A percentile compares a stretch with the other conserved stretches of the same genome.
These are phyloP conservation scores for Acipenser ruthenus DNA, from an alignment of 2,797 vertebrate genomes.

Conservation along the genomic window DNA sequence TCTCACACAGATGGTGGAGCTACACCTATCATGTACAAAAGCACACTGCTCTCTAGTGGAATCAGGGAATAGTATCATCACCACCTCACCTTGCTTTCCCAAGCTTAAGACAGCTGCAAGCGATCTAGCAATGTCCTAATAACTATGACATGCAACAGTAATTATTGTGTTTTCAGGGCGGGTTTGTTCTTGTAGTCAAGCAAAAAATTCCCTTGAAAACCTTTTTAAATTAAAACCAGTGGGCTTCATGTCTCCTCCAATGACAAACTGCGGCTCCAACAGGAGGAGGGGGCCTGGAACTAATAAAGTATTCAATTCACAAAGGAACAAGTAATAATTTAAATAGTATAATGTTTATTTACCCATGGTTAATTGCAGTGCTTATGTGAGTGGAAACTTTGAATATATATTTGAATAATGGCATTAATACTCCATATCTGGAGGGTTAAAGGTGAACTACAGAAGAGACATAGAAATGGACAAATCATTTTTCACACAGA, in stretches of 20 bases:
- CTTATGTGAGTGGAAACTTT: too few relatives aligned
- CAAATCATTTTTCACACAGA: slow-evolving; percentile 27
- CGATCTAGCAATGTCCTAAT: slow-evolving; percentile 29
- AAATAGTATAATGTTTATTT: slow-evolving; percentile 40
- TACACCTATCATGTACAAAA: slow-evolving; percentile 56
- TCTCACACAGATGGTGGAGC: slow-evolving; percentile 5
- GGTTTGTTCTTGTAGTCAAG: slow-evolving; percentile 46
- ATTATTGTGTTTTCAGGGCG: slow-evolving; percentile 45
- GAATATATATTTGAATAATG: slow-evolving; percentile 20
- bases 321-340: slow-evolving; percentile 46
- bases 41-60: slow-evolving; percentile 75
- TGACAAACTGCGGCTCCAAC: slow-evolving; percentile 21
- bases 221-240: slow-evolving; percentile 41
- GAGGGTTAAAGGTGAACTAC: slow-evolving; percentile 12
- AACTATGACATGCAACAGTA: slow-evolving; percentile 40
- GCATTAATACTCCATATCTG: slow-evolving; percentile 13
- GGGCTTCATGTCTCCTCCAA: slow-evolving; percentile 19
- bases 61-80: slow-evolving; percentile 39
- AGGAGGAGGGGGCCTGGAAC: slow-evolving; percentile 33
- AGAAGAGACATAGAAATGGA: slow-evolving; percentile 20
- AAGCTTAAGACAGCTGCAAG: slow-evolving; percentile 26
- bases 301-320: slow-evolving; percentile 55
- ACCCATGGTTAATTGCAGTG: slow-evolving; percentile 4
- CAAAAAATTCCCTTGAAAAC: slow-evolving; percentile 25
- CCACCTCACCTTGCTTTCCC: slow-evolving; percentile 33